phyloP scores from a whole-genome alignment of 2,888 invertebrate genomes.

The Ramazzottius varieornatus region DNA sequence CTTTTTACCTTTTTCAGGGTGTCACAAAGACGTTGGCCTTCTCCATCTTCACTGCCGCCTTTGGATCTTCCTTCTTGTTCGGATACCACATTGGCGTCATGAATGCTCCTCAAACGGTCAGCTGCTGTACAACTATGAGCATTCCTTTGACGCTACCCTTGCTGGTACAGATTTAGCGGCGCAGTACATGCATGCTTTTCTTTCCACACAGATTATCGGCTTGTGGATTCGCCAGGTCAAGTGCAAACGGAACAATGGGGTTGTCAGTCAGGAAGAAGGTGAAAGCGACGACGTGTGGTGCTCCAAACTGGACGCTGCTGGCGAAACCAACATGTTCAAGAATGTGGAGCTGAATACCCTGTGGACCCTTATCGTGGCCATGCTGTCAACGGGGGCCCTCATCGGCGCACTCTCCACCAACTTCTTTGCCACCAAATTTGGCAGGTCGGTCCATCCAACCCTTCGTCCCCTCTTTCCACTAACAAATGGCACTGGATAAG shows the following conservation, averaged over 20 bases:
- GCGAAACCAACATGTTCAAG: neutral
- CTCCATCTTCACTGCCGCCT: slow-evolving; percentile 53
- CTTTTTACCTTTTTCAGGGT: neutral
- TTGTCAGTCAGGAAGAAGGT: neutral
- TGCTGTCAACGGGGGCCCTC: slow-evolving; percentile 64
- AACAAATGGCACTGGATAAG: too few species aligned
- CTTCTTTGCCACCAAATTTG: slow-evolving; percentile 29
- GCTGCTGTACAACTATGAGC: too few species aligned
- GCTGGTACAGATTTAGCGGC: too few species aligned
- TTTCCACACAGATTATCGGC: neutral
- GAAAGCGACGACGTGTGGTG: neutral
- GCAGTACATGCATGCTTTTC: neutral
- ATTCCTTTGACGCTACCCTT: too few species aligned
- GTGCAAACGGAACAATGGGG: neutral
- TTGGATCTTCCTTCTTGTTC: slow-evolving; percentile 73
- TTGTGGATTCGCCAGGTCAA: neutral
- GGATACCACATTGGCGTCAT: slow-evolving; percentile 79
- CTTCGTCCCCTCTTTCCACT: too few species aligned
- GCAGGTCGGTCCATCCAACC: slow-evolving; percentile 24
- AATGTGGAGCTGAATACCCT: slow-evolving; percentile 20
- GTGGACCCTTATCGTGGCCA: slow-evolving; percentile 48
- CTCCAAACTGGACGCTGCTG: neutral
- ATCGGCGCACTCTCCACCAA: slow-evolving; percentile 49
- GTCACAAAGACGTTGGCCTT: slow-evolving; percentile 44
- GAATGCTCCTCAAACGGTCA: slow-evolving; percentile 54